Conservation (phyloP, 1,140 invertebrate species). For the Bombus haemorrhoidalis region DNA sequence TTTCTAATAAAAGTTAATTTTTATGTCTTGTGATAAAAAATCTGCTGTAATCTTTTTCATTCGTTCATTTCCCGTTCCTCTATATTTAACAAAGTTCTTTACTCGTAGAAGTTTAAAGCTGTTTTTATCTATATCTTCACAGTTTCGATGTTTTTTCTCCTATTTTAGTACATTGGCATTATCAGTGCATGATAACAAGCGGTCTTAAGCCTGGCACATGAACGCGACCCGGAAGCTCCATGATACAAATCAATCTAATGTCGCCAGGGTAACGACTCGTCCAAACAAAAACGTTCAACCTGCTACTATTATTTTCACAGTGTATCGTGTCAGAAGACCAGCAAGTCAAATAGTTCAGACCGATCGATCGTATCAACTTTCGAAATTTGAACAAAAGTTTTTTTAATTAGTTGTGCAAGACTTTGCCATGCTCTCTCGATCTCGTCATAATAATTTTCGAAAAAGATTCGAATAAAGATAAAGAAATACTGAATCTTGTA, state of each 20-base stretch:
- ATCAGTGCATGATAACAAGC: not conserved
- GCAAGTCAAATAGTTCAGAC: not conserved
- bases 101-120: too few species aligned
- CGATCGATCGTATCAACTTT: constrained; percentile 4
- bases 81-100: not conserved
- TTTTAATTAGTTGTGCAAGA: too few species aligned
- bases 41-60: constrained; percentile 14
- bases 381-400: not conserved
- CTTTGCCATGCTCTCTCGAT: too few species aligned
- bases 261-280: constrained; percentile 75
- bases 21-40: constrained; percentile 78
- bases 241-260: constrained; percentile 77
- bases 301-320: constrained; percentile 35
- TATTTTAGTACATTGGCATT: not conserved
- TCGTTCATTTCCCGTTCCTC: not conserved
- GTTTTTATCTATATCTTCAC: not conserved
- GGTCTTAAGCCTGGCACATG: not conserved
- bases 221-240: not conserved
- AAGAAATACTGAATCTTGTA: not conserved
- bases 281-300: constrained; percentile 73
- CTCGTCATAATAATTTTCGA: too few species aligned
- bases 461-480: not conserved
- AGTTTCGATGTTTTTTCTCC: not conserved
- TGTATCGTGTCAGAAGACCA: constrained; percentile 14
- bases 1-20: constrained; percentile 80